Conservation (phyloP, 2,888 invertebrate species). For the Beris morrisii region DNA sequence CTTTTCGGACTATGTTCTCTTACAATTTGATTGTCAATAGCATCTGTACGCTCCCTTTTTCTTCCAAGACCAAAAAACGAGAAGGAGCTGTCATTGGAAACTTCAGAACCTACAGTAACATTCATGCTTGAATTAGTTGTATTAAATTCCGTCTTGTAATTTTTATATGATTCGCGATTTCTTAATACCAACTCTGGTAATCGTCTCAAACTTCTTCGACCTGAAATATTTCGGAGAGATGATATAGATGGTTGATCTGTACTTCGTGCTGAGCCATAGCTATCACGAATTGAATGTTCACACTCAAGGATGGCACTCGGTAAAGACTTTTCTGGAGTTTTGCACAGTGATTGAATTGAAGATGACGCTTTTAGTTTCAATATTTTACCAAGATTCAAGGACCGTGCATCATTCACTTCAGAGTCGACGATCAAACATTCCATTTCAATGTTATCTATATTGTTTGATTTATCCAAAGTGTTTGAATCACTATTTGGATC, state of each 20-base stretch:
- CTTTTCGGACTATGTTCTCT: conserved; percentile 46
- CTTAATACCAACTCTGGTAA: conserved; percentile 36
- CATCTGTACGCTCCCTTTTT: conserved; percentile 51
- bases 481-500: too few species aligned
- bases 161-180: conserved; percentile 47
- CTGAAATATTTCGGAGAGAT: conserved; percentile 46
- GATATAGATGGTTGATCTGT: neutral
- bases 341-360: neutral
- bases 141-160: conserved; percentile 50
- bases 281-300: too few species aligned
- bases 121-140: conserved; percentile 50
- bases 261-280: neutral
- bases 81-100: conserved; percentile 48
- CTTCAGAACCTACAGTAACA: conserved; percentile 54
- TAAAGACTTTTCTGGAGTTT: neutral
- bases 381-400: neutral
- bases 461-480: neutral
- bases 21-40: conserved; percentile 37
- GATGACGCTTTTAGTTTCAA: conserved; percentile 17
- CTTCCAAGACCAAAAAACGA: conserved; percentile 52
- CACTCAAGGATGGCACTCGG: neutral
- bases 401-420: neutral
- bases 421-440: neutral
- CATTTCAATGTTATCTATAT: conserved; percentile 11
- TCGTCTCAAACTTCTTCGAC: conserved; percentile 50